Evolutionary conservation across 2,113 vertebrate genomes (phyloP).

Genomic region (Hemichromis elongatus): DNA sequence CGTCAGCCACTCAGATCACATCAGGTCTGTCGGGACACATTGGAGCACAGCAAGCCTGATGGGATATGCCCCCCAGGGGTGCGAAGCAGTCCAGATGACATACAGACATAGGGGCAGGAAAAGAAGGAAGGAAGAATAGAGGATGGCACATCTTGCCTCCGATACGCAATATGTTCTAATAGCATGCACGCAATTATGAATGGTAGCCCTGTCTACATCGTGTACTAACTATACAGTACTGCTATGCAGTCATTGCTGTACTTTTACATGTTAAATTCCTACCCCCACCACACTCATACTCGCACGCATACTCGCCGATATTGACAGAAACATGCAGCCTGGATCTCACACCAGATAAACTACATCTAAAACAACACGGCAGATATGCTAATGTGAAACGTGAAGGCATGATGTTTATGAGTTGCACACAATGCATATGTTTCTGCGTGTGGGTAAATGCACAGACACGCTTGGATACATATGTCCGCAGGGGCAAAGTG

Average conservation of each 20-base stretch:
- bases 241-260: neutral
- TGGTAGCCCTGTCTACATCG: conserved; percentile 21
- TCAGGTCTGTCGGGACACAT: conserved; percentile 79
- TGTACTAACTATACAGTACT: conserved; percentile 35
- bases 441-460: conserved; percentile 60
- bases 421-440: conserved; percentile 65
- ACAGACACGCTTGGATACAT: conserved; percentile 70
- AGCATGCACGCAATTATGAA: conserved; percentile 49
- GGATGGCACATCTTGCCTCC: conserved; percentile 48
- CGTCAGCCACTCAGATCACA: conserved; percentile 76
- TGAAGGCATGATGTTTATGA: conserved; percentile 59
- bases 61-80: conserved; percentile 67
- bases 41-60: conserved; percentile 73
- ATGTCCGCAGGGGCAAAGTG: conserved; percentile 64
- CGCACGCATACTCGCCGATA: neutral
- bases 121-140: conserved; percentile 52
- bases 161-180: conserved; percentile 54
- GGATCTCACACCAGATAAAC: conserved; percentile 66
- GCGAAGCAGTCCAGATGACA: conserved; percentile 73
- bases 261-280: neutral
- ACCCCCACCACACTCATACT: neutral
- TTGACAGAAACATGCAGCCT: conserved; percentile 44
- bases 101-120: conserved; percentile 52
- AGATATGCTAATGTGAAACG: conserved; percentile 67
- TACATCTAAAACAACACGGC: conserved; percentile 62